Evolutionary conservation across 2,797 vertebrate genomes (phyloP).

Genomic region (Notoglanidium macrostoma): DNA sequence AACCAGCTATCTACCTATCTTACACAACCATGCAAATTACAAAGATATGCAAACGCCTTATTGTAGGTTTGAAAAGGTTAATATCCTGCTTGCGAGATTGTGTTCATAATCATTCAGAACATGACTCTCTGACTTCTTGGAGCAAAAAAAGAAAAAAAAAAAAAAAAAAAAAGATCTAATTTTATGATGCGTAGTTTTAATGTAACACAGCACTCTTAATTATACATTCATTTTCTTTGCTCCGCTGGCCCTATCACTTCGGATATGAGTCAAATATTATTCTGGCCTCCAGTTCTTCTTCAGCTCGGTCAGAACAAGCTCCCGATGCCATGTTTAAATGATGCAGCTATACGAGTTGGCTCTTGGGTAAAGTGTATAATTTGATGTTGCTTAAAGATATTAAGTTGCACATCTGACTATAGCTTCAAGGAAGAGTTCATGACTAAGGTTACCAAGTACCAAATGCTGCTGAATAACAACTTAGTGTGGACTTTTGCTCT

Average conservation of each 20-base stretch:
- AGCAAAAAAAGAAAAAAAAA: constrained; percentile 39
- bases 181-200: constrained; percentile 73
- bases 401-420: not conserved
- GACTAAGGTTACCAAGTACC: not conserved
- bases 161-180: constrained; percentile 56
- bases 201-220: constrained; percentile 70
- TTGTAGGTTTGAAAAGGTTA: constrained; percentile 50
- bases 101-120: constrained; percentile 18
- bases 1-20: not conserved
- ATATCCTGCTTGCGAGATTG: constrained; percentile 61
- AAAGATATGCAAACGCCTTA: not conserved
- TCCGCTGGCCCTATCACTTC: constrained; percentile 60
- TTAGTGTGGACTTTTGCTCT: not conserved
- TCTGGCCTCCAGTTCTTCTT: constrained; percentile 59
- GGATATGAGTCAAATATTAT: constrained; percentile 65
- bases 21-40: not conserved
- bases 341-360: constrained; percentile 57
- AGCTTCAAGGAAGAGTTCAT: not conserved
- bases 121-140: constrained; percentile 62
- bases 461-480: not conserved
- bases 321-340: constrained; percentile 65
- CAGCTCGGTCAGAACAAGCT: constrained; percentile 42
- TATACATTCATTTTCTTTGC: constrained; percentile 64
- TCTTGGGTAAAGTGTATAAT: constrained; percentile 55
- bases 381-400: not conserved